Evolutionary conservation across 1,140 invertebrate genomes (phyloP), one percentile per base, ranked within the genome.

Genomic region (Bombus polaris): DNA sequence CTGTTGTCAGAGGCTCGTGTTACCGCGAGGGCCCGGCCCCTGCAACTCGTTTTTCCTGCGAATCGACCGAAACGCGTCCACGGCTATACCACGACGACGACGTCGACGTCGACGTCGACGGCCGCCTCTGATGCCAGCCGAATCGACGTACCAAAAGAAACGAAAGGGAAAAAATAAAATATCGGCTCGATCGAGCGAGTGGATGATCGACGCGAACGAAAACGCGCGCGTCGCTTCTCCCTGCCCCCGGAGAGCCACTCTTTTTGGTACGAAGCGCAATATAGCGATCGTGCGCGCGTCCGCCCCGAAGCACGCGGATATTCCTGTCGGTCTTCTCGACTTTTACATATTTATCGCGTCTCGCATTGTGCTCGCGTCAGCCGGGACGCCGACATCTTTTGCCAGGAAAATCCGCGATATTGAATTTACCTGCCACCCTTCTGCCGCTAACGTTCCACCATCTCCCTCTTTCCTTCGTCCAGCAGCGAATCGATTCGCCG

Each of bases 1-100:
- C 92, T 95, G 94, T 95, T 95, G 93, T 95, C 93, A 91, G 90
- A 95, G 87, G 90, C 91, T 95, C 95, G 91, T 92, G 92, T 95
- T 95, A 94, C 93, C 88, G 89, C 90, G 87, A 91, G 91, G 92
- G 92, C 91, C 93, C 86, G 91, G 89, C 91, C 92, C 90, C 85
- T 88, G 85, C 91, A 88, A 92, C 89, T 90, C 87, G 86, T 90
- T 92, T 92, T 93, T 92, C 91, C 92, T 89, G 89, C 92, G 91
- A 94, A 90, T 88, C 89, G 87, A 90, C 82, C 71, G 89, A 90
- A 90, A 90, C 89, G 62, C 76, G 83, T 39, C 70, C 47, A 68
- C 42, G 76, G 28, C 25, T 22, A 68, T 22, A 68, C 66, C 25
- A 18, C 37, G 22, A 39, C 53, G n/a, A 28, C 72, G 62, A 13